These are phyloP conservation scores for Lasioglossum marginatum DNA, from an alignment of 2,888 invertebrate genomes.

Conservation along the genomic window DNA sequence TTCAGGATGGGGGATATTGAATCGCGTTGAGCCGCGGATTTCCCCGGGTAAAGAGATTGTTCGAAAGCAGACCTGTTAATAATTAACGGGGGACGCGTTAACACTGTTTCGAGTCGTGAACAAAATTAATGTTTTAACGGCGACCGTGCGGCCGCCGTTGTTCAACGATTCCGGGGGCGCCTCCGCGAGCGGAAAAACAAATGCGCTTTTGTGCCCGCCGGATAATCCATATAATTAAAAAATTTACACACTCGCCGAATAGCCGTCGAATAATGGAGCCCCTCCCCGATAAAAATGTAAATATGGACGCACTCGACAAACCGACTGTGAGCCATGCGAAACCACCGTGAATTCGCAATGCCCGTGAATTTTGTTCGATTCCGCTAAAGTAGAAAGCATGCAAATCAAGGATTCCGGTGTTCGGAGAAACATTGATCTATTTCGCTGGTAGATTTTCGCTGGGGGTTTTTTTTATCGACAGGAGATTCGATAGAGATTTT, in stretches of 20 bases:
- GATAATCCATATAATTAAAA: constrained; percentile 33
- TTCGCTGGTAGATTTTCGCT: not conserved
- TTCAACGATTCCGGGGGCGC: constrained; percentile 23
- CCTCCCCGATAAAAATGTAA: constrained; percentile 1
- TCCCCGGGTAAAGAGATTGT: constrained; percentile 27
- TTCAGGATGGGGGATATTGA: constrained; percentile 36
- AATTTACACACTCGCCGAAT: constrained; percentile 18
- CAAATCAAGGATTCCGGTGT: constrained; percentile 2
- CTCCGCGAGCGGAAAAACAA: constrained; percentile 24
- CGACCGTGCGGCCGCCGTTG: not conserved
- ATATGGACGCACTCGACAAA: constrained; percentile 1
- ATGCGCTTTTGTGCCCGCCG: constrained; percentile 13
- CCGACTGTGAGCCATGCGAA: constrained; percentile 2
- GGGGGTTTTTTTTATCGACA: not conserved
- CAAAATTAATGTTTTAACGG: constrained; percentile 54
- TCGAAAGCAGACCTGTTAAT: constrained; percentile 45
- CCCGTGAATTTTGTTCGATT: constrained; percentile 3
- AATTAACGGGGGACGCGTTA: constrained; percentile 47
- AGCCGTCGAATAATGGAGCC: not conserved
- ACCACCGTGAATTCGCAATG: not conserved
- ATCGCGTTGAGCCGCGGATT: constrained; percentile 30
- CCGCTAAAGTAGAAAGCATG: not conserved
- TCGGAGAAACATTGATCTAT: not conserved
- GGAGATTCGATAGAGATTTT: not conserved
- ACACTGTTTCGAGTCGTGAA: constrained; percentile 44